Evolutionary conservation across 2,797 vertebrate species (phyloP).

Genomic region (Naso thynnoides): DNA sequence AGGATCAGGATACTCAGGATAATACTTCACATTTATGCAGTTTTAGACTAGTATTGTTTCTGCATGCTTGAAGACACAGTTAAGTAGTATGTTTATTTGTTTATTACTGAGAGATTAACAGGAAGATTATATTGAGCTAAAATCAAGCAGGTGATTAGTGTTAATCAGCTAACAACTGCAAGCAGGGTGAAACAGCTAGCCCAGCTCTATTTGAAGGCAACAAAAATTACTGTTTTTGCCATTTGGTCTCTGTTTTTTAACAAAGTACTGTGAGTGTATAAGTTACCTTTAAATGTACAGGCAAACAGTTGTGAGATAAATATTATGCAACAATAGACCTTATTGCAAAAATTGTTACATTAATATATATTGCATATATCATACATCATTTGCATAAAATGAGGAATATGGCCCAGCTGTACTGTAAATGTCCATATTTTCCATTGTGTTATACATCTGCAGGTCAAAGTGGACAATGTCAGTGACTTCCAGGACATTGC

Average conservation of each 20-base stretch:
- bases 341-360: too few species aligned
- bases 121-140: too few species aligned
- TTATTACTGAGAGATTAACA: not conserved
- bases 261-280: not conserved
- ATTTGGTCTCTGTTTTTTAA: too few species aligned
- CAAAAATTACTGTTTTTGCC: not conserved
- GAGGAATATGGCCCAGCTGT: not conserved
- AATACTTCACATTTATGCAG: too few species aligned
- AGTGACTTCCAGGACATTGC: constrained; percentile 99
- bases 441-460: constrained; percentile 15
- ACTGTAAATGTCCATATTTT: not conserved
- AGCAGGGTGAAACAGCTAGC: not conserved
- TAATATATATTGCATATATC: too few species aligned
- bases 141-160: not conserved
- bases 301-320: not conserved
- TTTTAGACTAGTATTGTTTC: not conserved
- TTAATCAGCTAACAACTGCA: too few species aligned
- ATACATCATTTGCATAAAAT: not conserved
- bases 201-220: not conserved
- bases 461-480: constrained; percentile 99
- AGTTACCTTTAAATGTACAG: not conserved
- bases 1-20: too few species aligned
- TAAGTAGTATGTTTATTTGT: not conserved
- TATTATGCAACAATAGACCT: too few species aligned
- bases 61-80: not conserved